These are phyloP conservation scores for Tenrec ecaudatus DNA, from an alignment of 2,113 vertebrate species.

Conservation along the genomic window DNA sequence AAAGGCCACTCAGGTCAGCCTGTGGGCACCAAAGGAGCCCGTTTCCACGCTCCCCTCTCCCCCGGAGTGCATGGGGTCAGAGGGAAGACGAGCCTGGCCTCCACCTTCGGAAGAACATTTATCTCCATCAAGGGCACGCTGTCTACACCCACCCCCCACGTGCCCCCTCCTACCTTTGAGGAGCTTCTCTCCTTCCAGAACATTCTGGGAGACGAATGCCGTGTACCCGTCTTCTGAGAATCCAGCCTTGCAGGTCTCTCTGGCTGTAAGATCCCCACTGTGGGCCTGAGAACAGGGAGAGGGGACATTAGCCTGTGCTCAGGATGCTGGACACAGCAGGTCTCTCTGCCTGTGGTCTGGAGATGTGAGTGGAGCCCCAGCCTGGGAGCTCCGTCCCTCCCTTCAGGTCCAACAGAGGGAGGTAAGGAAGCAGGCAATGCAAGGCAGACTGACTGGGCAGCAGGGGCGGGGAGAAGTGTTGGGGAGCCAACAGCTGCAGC, in stretches of 20 bases:
- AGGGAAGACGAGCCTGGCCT: no score
- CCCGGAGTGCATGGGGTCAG: no score
- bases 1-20: constrained; percentile 53
- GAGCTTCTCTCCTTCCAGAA: constrained; percentile 89
- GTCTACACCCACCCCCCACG: accelerated
- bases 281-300: constrained; percentile 81
- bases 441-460: no score
- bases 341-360: not conserved
- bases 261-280: constrained; percentile 86
- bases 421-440: no score
- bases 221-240: constrained; percentile 89
- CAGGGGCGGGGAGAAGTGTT: no score
- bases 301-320: not conserved
- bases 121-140: not conserved
- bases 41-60: no score
- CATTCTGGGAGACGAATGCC: constrained; percentile 84
- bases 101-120: not conserved
- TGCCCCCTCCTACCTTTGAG: constrained; percentile 89
- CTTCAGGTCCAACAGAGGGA: not conserved
- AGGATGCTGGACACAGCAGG: no score
- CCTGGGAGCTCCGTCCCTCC: not conserved
- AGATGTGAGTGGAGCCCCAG: not conserved
- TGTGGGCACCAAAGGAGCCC: no score
- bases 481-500: no score
- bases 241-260: constrained; percentile 87